Evolutionary conservation across 2,113 vertebrate species (phyloP).

Genomic region (Channa argus): DNA sequence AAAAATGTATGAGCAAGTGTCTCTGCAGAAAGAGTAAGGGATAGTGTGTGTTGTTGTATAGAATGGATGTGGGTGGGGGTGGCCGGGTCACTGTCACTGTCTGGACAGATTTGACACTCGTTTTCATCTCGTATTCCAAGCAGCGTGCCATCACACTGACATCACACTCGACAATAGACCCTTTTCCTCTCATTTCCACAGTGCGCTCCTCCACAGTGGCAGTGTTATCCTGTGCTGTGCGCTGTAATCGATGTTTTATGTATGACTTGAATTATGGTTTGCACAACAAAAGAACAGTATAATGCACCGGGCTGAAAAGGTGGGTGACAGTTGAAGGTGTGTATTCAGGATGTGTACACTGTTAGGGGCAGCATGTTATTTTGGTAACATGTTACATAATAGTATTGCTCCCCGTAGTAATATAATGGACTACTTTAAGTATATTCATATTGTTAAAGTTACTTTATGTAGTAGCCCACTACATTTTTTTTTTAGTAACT

Average conservation of each 20-base stretch:
- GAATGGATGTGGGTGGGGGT: neutral
- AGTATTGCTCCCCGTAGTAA: too few relatives aligned
- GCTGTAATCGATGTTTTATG: slow-evolving; percentile 18
- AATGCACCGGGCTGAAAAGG: neutral
- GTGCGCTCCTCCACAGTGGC: slow-evolving; percentile 1
- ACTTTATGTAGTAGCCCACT: too few relatives aligned
- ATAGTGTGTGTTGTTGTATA: neutral
- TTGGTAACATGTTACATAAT: too few relatives aligned
- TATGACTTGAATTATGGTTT: slow-evolving; percentile 11
- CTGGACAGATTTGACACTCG: slow-evolving; percentile 47
- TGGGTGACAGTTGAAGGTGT: neutral
- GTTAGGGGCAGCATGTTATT: too few relatives aligned
- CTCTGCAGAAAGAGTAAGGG: neutral
- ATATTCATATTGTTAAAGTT: too few relatives aligned
- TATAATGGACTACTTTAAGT: too few relatives aligned
- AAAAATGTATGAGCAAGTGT: neutral
- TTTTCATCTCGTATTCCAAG: slow-evolving; percentile 46
- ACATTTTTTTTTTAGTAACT: too few relatives aligned
- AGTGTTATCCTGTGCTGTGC: neutral
- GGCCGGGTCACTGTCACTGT: slow-evolving; percentile 34
- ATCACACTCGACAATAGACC: slow-evolving; percentile 40
- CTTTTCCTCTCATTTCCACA: slow-evolving; percentile 1
- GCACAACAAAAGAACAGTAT: slow-evolving; percentile 2
- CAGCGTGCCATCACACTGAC: slow-evolving; percentile 52
- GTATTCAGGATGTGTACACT: too few relatives aligned